A percentile compares a stretch with the other conserved stretches of the same genome.
phyloP scores from a whole-genome alignment of 2,888 invertebrate genomes.

The Drosophila suboccidentalis region DNA sequence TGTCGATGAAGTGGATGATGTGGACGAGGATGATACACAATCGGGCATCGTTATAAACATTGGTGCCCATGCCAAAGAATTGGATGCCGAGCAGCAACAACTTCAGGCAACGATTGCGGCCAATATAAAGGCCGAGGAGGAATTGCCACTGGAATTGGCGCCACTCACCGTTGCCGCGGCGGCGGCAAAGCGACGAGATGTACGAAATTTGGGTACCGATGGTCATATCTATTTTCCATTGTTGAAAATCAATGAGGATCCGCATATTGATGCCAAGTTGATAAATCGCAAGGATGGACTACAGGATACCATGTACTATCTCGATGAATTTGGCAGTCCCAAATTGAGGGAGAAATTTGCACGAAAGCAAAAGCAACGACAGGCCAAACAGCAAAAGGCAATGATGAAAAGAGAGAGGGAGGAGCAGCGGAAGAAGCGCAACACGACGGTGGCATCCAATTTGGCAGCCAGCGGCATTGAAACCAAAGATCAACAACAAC shows the following conservation, averaged over 20 bases:
- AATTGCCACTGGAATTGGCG: conserved; percentile 49
- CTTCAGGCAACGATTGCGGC: conserved; percentile 25
- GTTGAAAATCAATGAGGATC: conserved; percentile 82
- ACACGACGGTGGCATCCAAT: conserved; percentile 71
- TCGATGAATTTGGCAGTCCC: conserved; percentile 85
- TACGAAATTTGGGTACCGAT: conserved; percentile 74
- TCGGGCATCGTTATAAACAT: conserved; percentile 73
- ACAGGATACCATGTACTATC: conserved; percentile 85
- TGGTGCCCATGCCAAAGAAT: not conserved
- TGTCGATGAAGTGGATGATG: conserved; percentile 21
- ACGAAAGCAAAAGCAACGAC: conserved; percentile 82
- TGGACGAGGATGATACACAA: conserved; percentile 61
- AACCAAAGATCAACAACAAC: conserved; percentile 45
- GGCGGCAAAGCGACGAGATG: conserved; percentile 50
- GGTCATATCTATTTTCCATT: conserved; percentile 82
- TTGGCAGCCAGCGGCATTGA: conserved; percentile 65
- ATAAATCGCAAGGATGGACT: conserved; percentile 85
- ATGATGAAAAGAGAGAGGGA: conserved; percentile 70
- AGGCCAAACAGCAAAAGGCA: conserved; percentile 78
- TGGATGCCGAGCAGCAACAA: conserved; percentile 24
- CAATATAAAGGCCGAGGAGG: conserved; percentile 45
- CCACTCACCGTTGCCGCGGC: conserved; percentile 55
- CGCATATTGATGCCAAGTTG: conserved; percentile 83
- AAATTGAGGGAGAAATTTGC: conserved; percentile 84
- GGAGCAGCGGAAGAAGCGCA: conserved; percentile 75